Evolutionary conservation across 2,797 vertebrate genomes (phyloP).

Genomic region (Cuculus canorus): DNA sequence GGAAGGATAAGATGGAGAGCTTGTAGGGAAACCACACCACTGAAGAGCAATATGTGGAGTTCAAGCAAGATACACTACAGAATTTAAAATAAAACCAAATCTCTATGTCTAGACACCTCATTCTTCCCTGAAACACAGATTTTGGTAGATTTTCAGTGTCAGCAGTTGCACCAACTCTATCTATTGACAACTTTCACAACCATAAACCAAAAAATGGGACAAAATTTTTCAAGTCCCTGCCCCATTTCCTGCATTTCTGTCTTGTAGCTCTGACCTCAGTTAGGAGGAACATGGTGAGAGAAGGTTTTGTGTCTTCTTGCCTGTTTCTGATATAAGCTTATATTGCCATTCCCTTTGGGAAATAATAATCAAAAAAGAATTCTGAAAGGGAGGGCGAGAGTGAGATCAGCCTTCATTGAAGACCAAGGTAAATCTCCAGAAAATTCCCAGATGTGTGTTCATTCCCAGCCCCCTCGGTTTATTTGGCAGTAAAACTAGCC

Average conservation of each 20-base stretch:
- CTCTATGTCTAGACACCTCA: background rate
- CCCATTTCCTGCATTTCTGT: background rate
- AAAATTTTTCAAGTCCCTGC: background rate
- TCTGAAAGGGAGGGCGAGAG: accelerated
- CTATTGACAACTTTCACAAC: background rate
- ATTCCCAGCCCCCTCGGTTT: background rate
- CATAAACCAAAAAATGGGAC: background rate
- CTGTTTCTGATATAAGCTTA: background rate
- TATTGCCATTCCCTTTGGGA: background rate
- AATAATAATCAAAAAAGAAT: background rate
- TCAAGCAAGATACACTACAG: background rate
- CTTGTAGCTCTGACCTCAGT: background rate
- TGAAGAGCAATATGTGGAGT: background rate
- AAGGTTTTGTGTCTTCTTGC: background rate
- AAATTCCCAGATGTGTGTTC: background rate
- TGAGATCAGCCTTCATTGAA: accelerated
- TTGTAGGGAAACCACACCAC: background rate
- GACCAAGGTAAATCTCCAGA: background rate
- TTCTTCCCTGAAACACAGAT: background rate
- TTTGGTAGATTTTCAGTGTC: background rate
- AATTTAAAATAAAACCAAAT: background rate
- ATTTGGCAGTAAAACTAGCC: background rate
- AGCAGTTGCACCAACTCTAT: background rate
- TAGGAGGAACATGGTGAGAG: background rate
- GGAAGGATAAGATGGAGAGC: background rate